Evolutionary conservation across 2,888 invertebrate genomes (phyloP), one percentile per base, ranked within the genome.

Genomic region (Acholoe squamosa): DNA sequence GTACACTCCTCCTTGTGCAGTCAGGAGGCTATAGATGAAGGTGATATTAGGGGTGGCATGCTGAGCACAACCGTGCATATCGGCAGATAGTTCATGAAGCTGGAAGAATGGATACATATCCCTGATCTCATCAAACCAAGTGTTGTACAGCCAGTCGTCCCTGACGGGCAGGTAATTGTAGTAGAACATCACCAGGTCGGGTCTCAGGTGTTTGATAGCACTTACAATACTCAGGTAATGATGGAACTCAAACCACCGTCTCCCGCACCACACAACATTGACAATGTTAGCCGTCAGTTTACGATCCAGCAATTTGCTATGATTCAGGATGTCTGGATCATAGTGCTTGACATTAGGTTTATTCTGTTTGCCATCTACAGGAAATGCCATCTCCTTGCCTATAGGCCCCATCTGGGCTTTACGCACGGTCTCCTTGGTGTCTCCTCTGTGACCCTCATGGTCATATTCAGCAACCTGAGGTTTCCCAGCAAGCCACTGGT

Each of bases 201-300:
- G 95, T 84, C 93, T 91, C 43, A 95, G 67, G 0, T 93, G 91
- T 61, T 93, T 94, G 93, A 94, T 94, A 22, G 92, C 94, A 89
- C 94, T 95, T 51, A 94, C 51, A 19, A 95, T 93, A 84, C 95
- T 94, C 33, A 95, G 90, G 91, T 94, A 95, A 89, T 95, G 93
- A 10, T 92, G 91, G 91, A 94, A 95, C 76, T 93, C 92, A 86
- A 95, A 94, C 84, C 94, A 94, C 19, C 93, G 67, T 43, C 93
- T 92, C 0, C 93, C 92, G 90, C 95, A 95, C 95, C 95, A 95
- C 0, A 95, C 93, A 91, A 93, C 94, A 88, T 92, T 93, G 0
- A 94, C 94, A 5, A 84, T 91, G 71, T 91, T 92, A 22, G 93
- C 91, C 25, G 91, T 89, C 25, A 90, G 76, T n/a, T 91, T 76